phyloP scores from a whole-genome alignment of 2,113 vertebrate species.

The Dasypus novemcinctus region DNA sequence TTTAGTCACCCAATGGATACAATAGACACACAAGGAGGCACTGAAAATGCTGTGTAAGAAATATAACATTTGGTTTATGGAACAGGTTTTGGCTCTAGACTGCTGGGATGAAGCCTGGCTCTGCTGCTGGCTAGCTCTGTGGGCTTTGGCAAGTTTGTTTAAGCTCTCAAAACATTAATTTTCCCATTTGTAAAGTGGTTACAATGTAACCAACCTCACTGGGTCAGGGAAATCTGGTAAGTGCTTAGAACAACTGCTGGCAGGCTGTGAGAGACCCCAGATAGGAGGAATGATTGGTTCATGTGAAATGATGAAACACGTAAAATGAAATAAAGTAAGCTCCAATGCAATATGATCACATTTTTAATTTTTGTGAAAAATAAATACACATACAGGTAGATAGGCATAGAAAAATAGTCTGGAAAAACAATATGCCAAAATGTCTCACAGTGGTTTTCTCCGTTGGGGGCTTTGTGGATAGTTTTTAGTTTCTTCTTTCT shows the following conservation, averaged over 20 bases:
- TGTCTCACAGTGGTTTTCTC: background rate
- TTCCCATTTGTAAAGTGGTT: constrained; percentile 21
- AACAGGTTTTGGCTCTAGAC: background rate
- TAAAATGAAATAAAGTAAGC: background rate
- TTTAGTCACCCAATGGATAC: background rate
- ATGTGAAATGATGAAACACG: background rate
- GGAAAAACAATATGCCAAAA: background rate
- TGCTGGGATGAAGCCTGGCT: background rate
- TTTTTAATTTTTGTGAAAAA: background rate
- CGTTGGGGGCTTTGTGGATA: too few relatives aligned
- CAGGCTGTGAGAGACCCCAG: background rate
- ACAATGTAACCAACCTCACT: background rate
- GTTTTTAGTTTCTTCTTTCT: background rate
- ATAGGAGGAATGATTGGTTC: background rate
- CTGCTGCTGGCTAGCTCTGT: background rate
- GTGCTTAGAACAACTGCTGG: background rate
- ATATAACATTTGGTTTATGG: background rate
- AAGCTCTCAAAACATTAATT: constrained; percentile 9
- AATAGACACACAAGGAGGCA: rapidly evolving
- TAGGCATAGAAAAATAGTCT: background rate
- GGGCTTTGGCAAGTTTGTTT: background rate
- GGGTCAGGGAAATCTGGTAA: constrained; percentile 4
- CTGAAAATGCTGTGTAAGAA: rapidly evolving
- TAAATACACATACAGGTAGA: background rate
- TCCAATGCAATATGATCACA: background rate